These are phyloP conservation scores for Xanthorhoe spadicearia DNA, from an alignment of 2,888 invertebrate genomes.

Conservation along the genomic window DNA sequence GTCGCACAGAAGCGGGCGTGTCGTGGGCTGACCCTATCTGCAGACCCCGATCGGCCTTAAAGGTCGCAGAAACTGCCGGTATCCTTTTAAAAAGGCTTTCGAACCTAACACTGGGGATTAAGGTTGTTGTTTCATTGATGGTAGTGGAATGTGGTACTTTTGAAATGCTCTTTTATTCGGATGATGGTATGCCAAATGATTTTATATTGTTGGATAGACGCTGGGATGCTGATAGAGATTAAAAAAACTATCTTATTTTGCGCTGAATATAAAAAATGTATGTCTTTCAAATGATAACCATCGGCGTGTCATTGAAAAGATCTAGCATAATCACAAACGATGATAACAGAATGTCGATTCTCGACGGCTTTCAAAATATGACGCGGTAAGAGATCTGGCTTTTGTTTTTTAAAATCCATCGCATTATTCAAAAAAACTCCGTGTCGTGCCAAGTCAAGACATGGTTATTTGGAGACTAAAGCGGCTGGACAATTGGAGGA, in stretches of 20 bases:
- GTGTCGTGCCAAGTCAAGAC: no score
- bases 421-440: no score
- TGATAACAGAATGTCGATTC: no score
- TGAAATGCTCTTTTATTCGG: slow-evolving; percentile 28
- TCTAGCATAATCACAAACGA: no score
- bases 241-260: not conserved
- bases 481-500: no score
- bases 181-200: slow-evolving; percentile 38
- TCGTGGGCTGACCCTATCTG: slow-evolving; percentile 59
- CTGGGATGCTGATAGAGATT: not conserved
- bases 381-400: no score
- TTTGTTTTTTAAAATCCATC: no score
- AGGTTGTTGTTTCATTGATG: not conserved
- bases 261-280: no score
- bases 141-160: slow-evolving; percentile 25
- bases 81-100: not conserved
- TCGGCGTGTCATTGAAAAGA: no score
- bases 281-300: no score
- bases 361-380: no score
- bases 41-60: slow-evolving; percentile 63
- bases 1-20: slow-evolving; percentile 44
- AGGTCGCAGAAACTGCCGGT: slow-evolving; percentile 54
- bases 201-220: slow-evolving; percentile 1
- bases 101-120: slow-evolving; percentile 5
- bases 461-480: no score